These are phyloP conservation scores for Psylliodes chrysocephalus DNA, from an alignment of 2,888 invertebrate species.

Conservation along the genomic window DNA sequence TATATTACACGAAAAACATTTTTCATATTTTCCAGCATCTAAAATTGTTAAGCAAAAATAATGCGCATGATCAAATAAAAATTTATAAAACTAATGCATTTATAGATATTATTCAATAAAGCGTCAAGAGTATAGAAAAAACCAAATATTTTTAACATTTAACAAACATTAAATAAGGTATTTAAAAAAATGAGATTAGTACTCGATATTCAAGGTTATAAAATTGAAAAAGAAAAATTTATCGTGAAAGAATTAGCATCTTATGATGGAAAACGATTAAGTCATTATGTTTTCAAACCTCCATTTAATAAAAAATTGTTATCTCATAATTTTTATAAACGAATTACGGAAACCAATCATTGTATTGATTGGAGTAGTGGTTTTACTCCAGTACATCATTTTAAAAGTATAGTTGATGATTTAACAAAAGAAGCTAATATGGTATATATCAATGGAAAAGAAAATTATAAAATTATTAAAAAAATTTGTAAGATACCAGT, in stretches of 20 bases:
- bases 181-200: slow-evolving; percentile 11
- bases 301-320: slow-evolving; percentile 15
- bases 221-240: slow-evolving; percentile 29
- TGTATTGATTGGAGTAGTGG: slow-evolving; percentile 2
- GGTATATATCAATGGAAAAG: slow-evolving; percentile 12
- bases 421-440: slow-evolving; percentile 11
- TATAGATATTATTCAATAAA: too few species aligned
- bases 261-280: slow-evolving; percentile 4
- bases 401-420: neutral
- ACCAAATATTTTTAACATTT: too few species aligned
- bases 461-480: slow-evolving; percentile 15
- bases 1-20: slow-evolving; percentile 5
- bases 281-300: slow-evolving; percentile 25
- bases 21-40: neutral
- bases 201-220: slow-evolving; percentile 24
- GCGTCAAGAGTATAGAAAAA: too few species aligned
- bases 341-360: slow-evolving; percentile 20
- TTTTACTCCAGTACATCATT: slow-evolving; percentile 5
- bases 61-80: too few species aligned
- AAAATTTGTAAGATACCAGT: slow-evolving; percentile 1
- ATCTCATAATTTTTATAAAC: neutral
- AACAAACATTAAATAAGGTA: too few species aligned
- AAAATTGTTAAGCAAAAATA: slow-evolving; percentile 1
- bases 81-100: too few species aligned
- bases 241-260: slow-evolving; percentile 24